Evolutionary conservation across 2,888 invertebrate species (phyloP), one percentile per base, ranked within the genome.

Genomic region (Drosophila demipolita): DNA sequence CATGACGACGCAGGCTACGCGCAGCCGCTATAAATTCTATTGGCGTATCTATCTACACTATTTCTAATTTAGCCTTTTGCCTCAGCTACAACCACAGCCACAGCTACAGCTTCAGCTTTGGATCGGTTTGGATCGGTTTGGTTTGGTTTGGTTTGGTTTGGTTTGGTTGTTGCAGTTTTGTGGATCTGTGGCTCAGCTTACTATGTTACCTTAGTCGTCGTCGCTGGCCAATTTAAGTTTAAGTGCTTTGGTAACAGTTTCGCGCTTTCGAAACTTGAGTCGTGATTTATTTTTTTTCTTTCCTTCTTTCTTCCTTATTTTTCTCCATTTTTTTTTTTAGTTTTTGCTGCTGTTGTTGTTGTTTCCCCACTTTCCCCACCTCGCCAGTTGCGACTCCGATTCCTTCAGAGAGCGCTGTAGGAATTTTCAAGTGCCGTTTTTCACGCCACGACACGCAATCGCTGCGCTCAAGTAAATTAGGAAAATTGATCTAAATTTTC

Each of bases 191-290:
- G 70, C 75, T 73, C 67, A 62, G 82, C 72, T 83, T 85, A 80
- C 80, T 72, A 78, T 75, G 77, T 75, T 74, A 71, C 77, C 79
- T 74, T 78, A 78, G 68, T 50, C 59, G 63, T 72, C 78, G 71
- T 82, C 82, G 83, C 76, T 83, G 90, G 89, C 88, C 88, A 88
- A 88, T 88, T 88, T 88, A 84, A 86, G 89, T 89, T 89, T 89
- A 88, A 88, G 89, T 84, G 89, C 87, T 89, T 89, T 85, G 87
- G 90, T 89, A 89, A 90, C 90, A 89, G 89, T 91, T 89, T 91
- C 90, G 86, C 90, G 90, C 90, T 87, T 85, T 88, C 84, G 87
- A 87, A 88, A 87, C 89, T 83, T 78, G 87, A 88, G 90, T 90
- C 90, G 90, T 90, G 90, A 90, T 90, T 90, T 90, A 89, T 87